Conservation (phyloP, 2,113 vertebrate species). For the Oncorhynchus gorbuscha region DNA sequence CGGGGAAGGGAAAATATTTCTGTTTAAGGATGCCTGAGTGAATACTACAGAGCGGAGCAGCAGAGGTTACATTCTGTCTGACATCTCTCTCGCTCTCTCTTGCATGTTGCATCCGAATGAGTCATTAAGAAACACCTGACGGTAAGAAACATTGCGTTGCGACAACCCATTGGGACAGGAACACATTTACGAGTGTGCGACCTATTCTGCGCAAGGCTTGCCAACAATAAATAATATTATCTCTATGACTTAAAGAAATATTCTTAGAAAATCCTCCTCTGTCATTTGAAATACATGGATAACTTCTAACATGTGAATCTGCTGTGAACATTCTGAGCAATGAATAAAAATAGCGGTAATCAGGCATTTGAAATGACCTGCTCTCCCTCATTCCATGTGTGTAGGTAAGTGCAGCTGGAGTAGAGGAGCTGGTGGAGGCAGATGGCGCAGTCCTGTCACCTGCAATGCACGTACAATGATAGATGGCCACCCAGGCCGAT, state of each 20-base stretch:
- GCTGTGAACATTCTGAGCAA: no score
- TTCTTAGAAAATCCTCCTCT: no score
- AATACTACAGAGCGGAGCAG: slow-evolving; percentile 11
- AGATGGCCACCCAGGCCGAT: slow-evolving; percentile 55
- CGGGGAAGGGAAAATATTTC: slow-evolving; percentile 27
- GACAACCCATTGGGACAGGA: no score
- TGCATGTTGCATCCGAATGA: not conserved
- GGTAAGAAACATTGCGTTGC: not conserved
- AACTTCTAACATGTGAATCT: no score
- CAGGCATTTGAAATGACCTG: not conserved
- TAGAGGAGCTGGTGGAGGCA: slow-evolving; percentile 43
- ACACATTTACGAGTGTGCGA: no score
- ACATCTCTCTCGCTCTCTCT: slow-evolving; percentile 8
- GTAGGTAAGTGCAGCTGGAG: slow-evolving; percentile 38
- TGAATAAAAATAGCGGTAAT: not conserved
- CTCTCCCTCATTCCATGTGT: slow-evolving; percentile 23
- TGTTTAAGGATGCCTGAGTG: slow-evolving; percentile 25
- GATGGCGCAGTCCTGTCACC: slow-evolving; percentile 60
- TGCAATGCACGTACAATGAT: slow-evolving; percentile 46
- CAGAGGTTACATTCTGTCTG: slow-evolving; percentile 5
- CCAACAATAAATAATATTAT: no score
- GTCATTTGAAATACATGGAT: no score
- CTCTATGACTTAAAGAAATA: no score
- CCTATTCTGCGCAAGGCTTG: no score
- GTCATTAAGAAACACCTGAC: not conserved